Evolutionary conservation across 2,113 vertebrate species (phyloP).

Genomic region (Cranoglanis bouderius): DNA sequence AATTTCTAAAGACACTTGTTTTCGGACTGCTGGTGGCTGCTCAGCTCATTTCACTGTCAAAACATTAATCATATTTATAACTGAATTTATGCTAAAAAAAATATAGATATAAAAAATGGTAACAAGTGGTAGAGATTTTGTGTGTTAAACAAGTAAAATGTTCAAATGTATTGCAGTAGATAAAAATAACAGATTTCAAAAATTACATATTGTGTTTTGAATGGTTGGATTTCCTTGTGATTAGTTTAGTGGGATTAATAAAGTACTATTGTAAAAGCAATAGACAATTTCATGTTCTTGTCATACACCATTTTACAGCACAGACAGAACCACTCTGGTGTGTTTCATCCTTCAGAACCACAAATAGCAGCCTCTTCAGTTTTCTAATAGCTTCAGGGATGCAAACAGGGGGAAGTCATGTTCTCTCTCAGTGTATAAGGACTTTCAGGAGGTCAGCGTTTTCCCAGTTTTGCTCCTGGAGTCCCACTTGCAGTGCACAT

Average conservation of each 20-base stretch:
- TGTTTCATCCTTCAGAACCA: background rate
- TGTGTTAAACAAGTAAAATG: background rate
- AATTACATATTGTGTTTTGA: background rate
- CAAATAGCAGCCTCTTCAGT: slow-evolving; percentile 15
- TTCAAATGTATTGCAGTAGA: background rate
- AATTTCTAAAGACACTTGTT: background rate
- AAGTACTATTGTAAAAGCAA: background rate
- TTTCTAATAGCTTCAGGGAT: background rate
- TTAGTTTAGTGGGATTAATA: background rate
- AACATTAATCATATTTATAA: background rate
- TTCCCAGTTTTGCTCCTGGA: background rate
- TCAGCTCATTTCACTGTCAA: too few relatives aligned
- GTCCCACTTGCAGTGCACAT: background rate
- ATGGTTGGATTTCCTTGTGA: background rate
- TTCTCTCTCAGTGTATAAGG: background rate
- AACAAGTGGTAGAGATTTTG: background rate
- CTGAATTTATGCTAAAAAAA: background rate
- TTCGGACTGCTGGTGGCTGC: background rate
- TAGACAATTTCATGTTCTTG: background rate
- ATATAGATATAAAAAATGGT: background rate
- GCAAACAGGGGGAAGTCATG: background rate
- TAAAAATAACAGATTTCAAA: background rate
- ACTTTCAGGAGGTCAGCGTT: background rate
- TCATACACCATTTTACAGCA: background rate
- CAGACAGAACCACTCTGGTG: background rate